Conservation (phyloP, 2,113 vertebrate genomes). For the Camarhynchus parvulus region DNA sequence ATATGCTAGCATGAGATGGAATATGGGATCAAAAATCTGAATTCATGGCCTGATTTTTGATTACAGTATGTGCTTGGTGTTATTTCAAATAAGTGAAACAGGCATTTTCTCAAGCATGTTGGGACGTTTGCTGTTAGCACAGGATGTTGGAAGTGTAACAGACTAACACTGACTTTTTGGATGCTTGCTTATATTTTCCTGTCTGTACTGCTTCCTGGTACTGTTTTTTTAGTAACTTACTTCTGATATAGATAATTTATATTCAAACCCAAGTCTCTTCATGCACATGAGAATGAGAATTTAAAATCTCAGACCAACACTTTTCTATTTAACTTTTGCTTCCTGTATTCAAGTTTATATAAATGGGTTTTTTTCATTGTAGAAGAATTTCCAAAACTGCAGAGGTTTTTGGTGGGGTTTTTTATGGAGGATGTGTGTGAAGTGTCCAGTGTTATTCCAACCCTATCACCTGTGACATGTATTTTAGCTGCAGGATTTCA, state of each 20-base stretch:
- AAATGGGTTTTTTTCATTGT: not conserved
- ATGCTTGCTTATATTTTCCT: not conserved
- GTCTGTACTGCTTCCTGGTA: not conserved
- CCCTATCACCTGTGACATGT: rapidly evolving
- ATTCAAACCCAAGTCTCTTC: not conserved
- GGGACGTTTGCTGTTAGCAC: not conserved
- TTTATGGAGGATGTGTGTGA: not conserved
- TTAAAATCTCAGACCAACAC: not conserved
- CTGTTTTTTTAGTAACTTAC: not conserved
- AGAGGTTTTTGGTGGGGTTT: rapidly evolving
- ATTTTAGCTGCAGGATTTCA: not conserved
- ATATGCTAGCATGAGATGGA: not conserved
- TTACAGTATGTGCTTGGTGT: not conserved
- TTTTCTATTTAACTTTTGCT: not conserved
- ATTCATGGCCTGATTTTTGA: not conserved
- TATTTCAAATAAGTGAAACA: not conserved
- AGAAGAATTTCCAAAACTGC: not conserved
- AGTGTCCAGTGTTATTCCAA: not conserved
- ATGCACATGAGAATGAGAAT: not conserved
- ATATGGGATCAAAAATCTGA: not conserved
- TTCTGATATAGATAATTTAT: not conserved
- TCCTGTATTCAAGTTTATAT: not conserved
- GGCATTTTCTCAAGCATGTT: not conserved
- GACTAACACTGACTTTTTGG: not conserved
- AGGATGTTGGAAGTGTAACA: not conserved